Evolutionary conservation across 2,113 vertebrate genomes (phyloP).

Genomic region (Panurus biarmicus): DNA sequence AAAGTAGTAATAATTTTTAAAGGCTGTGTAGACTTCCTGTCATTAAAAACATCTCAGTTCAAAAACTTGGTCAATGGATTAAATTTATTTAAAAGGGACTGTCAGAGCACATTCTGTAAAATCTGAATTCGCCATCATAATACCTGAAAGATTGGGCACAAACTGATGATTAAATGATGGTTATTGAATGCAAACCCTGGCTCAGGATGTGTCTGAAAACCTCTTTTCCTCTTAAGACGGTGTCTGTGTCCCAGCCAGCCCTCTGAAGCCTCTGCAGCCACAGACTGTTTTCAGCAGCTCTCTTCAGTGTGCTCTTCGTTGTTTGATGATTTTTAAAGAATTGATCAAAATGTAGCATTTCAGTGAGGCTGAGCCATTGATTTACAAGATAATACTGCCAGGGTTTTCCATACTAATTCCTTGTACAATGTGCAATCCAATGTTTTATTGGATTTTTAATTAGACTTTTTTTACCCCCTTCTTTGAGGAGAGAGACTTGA

Average conservation of each 20-base stretch:
- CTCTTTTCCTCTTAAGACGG: background rate
- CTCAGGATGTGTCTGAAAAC: background rate
- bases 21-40: background rate
- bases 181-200: background rate
- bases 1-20: background rate
- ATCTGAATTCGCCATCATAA: fast-evolving
- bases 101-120: background rate
- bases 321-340: background rate
- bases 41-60: background rate
- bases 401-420: background rate
- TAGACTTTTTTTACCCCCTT: background rate
- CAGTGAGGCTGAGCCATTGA: background rate
- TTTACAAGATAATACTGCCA: background rate
- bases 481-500: background rate
- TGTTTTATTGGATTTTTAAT: background rate
- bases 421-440: background rate
- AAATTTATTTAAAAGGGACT: background rate
- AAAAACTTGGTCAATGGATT: background rate
- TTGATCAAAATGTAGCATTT: background rate
- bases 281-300: background rate
- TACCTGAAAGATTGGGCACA: background rate
- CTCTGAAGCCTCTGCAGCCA: background rate
- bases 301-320: background rate
- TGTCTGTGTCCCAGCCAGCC: fast-evolving
- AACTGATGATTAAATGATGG: background rate